phyloP scores from a whole-genome alignment of 2,113 vertebrate species.

The Prolemur simus region DNA sequence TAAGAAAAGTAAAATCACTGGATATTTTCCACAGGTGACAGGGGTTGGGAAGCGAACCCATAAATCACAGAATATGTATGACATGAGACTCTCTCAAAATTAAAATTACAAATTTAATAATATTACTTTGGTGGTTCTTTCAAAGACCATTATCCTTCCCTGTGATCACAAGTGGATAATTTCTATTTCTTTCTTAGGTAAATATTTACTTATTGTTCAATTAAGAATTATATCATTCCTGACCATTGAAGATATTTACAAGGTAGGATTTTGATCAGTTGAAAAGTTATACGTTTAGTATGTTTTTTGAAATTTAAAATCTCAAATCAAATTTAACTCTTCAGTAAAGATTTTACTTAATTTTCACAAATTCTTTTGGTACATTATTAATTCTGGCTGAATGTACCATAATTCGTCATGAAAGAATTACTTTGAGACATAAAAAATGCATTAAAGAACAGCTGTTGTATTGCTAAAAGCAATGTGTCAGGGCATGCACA shows the following conservation, averaged over 20 bases:
- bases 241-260: neutral
- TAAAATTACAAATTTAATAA: neutral
- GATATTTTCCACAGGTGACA: neutral
- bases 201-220: neutral
- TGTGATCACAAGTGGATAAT: neutral
- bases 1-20: neutral
- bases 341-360: constrained; percentile 44
- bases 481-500: constrained; percentile 49
- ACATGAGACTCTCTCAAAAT: neutral
- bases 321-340: constrained; percentile 41
- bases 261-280: neutral
- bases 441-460: constrained; percentile 74
- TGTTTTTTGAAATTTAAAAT: neutral
- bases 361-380: constrained; percentile 45
- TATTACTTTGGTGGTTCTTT: neutral
- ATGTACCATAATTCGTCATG: constrained; percentile 67
- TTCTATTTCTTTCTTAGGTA: neutral
- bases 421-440: constrained; percentile 71
- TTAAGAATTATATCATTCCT: neutral
- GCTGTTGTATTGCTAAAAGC: constrained; percentile 69
- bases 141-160: neutral
- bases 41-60: accelerated
- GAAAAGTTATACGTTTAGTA: neutral
- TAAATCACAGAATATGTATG: neutral
- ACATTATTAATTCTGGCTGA: constrained; percentile 69